A percentile compares a stretch with the other conserved stretches of the same genome.
These are phyloP conservation scores for Endotricha flammealis DNA, from an alignment of 2,888 invertebrate species.

Conservation along the genomic window DNA sequence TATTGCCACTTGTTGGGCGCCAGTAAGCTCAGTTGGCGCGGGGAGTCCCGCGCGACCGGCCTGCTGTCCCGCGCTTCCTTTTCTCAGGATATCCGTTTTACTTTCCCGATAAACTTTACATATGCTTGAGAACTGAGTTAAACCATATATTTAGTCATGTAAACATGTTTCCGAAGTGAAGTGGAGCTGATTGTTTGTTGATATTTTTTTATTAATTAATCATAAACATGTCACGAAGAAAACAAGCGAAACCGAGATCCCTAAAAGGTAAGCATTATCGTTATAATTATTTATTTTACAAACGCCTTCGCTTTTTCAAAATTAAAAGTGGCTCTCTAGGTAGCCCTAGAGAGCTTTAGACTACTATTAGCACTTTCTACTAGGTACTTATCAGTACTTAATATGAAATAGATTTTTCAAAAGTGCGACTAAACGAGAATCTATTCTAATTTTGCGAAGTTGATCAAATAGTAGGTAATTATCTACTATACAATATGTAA, in stretches of 20 bases:
- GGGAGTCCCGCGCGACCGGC: constrained; percentile 58
- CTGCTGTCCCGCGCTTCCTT: constrained; percentile 34
- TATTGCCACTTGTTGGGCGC: constrained; percentile 77
- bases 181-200: constrained; percentile 14
- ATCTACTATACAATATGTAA: no score
- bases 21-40: constrained; percentile 66
- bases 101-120: constrained; percentile 56
- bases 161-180: constrained; percentile 21
- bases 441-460: no score
- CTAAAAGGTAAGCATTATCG: constrained; percentile 81
- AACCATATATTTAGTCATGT: background rate
- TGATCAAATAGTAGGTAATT: no score
- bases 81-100: constrained; percentile 22
- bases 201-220: constrained; percentile 19
- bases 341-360: no score
- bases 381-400: no score
- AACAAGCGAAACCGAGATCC: constrained; percentile 84
- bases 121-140: constrained; percentile 14
- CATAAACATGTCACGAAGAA: constrained; percentile 80
- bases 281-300: no score
- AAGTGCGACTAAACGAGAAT: no score
- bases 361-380: no score
- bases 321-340: no score
- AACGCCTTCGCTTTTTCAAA: no score
- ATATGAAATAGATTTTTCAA: no score